A percentile compares a stretch with the other conserved stretches of the same genome.
These are phyloP conservation scores for Aptenodytes patagonicus DNA, from an alignment of 2,113 vertebrate genomes.

Conservation along the genomic window DNA sequence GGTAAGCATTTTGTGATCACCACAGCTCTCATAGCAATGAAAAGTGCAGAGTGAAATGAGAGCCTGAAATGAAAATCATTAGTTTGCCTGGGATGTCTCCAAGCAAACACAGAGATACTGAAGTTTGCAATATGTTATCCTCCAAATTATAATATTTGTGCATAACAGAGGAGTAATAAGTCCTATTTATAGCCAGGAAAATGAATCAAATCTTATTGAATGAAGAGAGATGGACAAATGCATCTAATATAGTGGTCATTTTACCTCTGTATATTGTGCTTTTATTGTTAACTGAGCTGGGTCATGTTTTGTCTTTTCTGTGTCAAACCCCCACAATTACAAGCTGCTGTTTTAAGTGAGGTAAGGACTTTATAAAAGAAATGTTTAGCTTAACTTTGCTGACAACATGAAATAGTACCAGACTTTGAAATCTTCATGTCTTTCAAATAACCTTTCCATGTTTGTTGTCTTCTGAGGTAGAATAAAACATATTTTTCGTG, in stretches of 20 bases:
- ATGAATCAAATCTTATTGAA: constrained; percentile 5
- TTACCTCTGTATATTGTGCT: neutral
- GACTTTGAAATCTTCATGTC: neutral
- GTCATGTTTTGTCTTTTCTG: neutral
- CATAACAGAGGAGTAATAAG: neutral
- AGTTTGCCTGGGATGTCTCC: constrained; percentile 15
- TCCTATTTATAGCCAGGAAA: neutral
- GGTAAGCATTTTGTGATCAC: constrained; percentile 26
- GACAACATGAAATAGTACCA: neutral
- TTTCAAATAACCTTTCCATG: neutral
- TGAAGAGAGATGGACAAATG: neutral
- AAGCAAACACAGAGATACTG: constrained; percentile 1
- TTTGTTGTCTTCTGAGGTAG: neutral
- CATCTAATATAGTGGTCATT: neutral
- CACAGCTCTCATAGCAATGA: constrained; percentile 8
- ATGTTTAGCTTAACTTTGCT: neutral
- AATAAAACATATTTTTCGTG: neutral
- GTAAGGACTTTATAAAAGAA: neutral
- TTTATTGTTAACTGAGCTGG: neutral
- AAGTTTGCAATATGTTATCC: neutral
- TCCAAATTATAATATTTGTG: constrained; percentile 20
- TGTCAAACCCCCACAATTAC: neutral
- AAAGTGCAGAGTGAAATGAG: constrained; percentile 11
- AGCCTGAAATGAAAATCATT: constrained; percentile 53
- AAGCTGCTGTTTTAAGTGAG: neutral